Evolutionary conservation across 2,113 vertebrate species (phyloP).

Genomic region (Sminthopsis crassicaudata): DNA sequence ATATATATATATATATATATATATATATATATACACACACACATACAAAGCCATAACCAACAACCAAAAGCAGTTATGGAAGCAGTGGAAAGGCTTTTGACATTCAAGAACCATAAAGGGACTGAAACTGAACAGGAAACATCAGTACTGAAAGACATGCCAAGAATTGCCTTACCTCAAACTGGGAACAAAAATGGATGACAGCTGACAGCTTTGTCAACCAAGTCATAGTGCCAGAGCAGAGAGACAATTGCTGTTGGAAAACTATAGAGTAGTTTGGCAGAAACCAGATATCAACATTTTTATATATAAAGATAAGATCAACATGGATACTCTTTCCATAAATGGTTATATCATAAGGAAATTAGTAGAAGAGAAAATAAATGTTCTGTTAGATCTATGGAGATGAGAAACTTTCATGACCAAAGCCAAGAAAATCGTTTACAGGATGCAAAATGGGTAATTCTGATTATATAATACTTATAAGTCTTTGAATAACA

Average conservation of each 20-base stretch:
- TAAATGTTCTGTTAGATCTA: neutral
- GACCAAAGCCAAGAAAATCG: neutral
- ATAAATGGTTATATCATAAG: neutral
- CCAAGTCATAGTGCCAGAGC: neutral
- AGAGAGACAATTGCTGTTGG: neutral
- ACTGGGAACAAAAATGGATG: neutral
- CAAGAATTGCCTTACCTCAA: no score
- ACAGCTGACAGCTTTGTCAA: neutral
- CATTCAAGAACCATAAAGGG: neutral
- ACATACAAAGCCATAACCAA: neutral
- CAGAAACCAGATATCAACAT: neutral
- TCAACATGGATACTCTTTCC: neutral
- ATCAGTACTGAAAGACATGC: neutral
- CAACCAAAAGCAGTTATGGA: neutral
- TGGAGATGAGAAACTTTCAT: neutral
- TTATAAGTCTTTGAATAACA: neutral
- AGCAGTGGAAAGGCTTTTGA: neutral
- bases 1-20: no score
- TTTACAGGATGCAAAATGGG: neutral
- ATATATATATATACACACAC: no score
- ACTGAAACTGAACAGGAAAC: neutral
- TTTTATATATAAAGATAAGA: neutral
- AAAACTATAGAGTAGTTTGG: neutral
- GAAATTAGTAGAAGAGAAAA: neutral
- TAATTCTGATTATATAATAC: no score